phyloP scores from a whole-genome alignment of 2,113 vertebrate species.

The Etheostoma spectabile region DNA sequence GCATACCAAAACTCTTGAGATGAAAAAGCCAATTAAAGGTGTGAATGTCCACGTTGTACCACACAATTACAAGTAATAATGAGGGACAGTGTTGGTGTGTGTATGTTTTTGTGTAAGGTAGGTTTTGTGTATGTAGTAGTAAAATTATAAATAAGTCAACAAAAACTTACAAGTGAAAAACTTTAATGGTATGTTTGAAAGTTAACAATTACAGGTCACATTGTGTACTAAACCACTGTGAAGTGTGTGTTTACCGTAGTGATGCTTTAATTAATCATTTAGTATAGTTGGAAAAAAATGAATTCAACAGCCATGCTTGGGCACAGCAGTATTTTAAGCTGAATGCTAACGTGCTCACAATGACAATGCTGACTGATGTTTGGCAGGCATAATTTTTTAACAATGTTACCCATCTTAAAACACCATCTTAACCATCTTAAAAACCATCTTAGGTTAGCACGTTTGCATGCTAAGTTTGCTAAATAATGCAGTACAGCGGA shows the following conservation, averaged over 20 bases:
- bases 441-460: background rate
- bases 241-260: background rate
- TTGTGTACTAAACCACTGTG: background rate
- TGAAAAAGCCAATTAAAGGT: conserved; percentile 84
- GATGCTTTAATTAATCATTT: background rate
- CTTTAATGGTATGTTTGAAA: background rate
- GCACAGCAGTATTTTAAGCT: background rate
- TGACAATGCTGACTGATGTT: background rate
- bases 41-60: conserved; percentile 67
- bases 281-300: background rate
- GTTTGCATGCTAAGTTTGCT: background rate
- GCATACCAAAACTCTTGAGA: conserved; percentile 49
- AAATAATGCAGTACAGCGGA: background rate
- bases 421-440: too few species aligned
- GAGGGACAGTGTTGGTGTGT: conserved; percentile 15
- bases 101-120: conserved; percentile 17
- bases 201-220: background rate
- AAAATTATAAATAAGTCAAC: conserved; percentile 17
- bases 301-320: background rate
- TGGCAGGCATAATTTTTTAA: background rate
- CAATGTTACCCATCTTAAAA: background rate
- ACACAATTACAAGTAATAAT: conserved; percentile 58
- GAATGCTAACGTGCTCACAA: background rate
- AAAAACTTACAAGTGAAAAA: background rate
- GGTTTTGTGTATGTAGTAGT: background rate